Conservation (phyloP, 2,113 vertebrate genomes). For the Myocastor coypus region DNA sequence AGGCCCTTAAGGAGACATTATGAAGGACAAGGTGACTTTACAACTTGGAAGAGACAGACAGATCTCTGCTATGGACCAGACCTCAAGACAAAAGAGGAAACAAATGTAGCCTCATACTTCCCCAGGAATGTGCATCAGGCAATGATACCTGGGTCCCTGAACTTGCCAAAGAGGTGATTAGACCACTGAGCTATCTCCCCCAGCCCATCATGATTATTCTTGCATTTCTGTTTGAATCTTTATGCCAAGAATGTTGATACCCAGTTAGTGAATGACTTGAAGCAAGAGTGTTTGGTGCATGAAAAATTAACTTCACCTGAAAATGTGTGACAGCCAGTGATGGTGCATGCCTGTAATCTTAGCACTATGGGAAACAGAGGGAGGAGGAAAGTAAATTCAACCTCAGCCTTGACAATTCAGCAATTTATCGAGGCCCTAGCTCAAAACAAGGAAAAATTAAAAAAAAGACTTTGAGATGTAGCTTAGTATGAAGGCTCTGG, state of each 20-base stretch:
- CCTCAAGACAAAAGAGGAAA: too few species aligned
- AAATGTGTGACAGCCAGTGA: not conserved
- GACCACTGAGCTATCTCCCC: too few species aligned
- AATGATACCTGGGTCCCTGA: too few species aligned
- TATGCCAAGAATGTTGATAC: slow-evolving; percentile 11
- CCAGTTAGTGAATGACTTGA: slow-evolving; percentile 73
- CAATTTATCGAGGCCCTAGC: not conserved
- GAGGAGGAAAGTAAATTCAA: not conserved
- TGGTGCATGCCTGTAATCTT: not conserved
- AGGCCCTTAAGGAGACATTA: too few species aligned
- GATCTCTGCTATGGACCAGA: too few species aligned
- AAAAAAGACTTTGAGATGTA: not conserved
- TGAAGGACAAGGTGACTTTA: too few species aligned
- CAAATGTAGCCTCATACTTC: too few species aligned
- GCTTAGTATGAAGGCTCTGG: not conserved
- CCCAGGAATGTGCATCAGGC: too few species aligned
- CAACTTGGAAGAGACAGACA: too few species aligned
- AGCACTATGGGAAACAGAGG: not conserved
- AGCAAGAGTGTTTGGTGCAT: slow-evolving; percentile 62
- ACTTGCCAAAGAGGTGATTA: too few species aligned
- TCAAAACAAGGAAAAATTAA: not conserved
- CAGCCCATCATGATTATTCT: not conserved
- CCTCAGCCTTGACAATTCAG: not conserved
- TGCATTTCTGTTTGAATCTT: slow-evolving; percentile 6
- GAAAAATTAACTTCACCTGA: slow-evolving; percentile 76